These are phyloP conservation scores for Oligia latruncula DNA, from an alignment of 2,888 invertebrate species.

Conservation along the genomic window DNA sequence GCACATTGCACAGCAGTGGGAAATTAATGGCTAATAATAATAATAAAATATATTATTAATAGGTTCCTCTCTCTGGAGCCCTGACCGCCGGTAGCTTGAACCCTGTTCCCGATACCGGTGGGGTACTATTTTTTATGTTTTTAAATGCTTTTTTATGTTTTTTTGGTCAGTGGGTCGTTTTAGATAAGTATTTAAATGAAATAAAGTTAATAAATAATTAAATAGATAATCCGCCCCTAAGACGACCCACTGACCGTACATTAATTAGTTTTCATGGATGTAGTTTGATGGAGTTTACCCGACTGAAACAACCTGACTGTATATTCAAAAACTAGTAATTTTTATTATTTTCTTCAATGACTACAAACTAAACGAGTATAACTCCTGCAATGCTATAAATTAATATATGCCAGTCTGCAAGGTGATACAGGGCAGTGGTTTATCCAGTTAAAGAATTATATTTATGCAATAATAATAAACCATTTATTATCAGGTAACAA, in stretches of 20 bases:
- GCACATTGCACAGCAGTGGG: neutral
- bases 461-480: neutral
- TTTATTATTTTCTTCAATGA: neutral
- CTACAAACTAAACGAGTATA: neutral
- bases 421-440: neutral
- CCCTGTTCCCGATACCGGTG: too few relatives aligned
- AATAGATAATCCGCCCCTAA: too few relatives aligned
- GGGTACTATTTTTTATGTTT: too few relatives aligned
- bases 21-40: neutral
- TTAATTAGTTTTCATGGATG: too few relatives aligned
- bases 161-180: too few relatives aligned
- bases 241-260: too few relatives aligned
- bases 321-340: neutral
- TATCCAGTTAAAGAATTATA: neutral
- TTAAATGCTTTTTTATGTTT: too few relatives aligned
- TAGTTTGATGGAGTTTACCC: too few relatives aligned
- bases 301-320: neutral
- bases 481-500: too few relatives aligned
- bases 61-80: neutral
- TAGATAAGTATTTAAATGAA: too few relatives aligned
- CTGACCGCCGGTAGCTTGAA: too few relatives aligned
- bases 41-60: neutral
- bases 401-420: neutral
- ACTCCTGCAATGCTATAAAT: neutral
- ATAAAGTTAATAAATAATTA: too few relatives aligned